phyloP scores from a whole-genome alignment of 2,888 invertebrate genomes.

The Caenorhabditis sp. region DNA sequence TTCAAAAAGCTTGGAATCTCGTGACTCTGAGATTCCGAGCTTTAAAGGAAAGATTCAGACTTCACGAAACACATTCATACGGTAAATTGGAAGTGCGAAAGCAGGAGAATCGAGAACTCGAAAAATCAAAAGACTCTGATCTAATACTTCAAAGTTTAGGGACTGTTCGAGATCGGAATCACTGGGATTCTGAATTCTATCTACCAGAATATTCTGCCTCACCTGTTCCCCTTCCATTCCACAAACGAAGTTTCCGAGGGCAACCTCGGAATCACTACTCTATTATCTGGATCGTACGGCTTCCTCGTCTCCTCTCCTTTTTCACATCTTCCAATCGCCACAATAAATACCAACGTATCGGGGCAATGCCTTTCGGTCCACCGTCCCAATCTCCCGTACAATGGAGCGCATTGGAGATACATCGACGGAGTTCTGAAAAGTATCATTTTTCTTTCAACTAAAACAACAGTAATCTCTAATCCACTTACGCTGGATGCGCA shows the following conservation, averaged over 20 bases:
- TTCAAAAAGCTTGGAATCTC: too few relatives aligned
- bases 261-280: conserved; percentile 69
- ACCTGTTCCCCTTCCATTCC: conserved; percentile 70
- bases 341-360: conserved; percentile 67
- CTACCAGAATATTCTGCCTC: background rate
- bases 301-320: conserved; percentile 41
- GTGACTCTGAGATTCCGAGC: too few relatives aligned
- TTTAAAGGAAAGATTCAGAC: too few relatives aligned
- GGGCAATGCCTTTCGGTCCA: conserved; percentile 72
- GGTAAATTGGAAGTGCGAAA: too few relatives aligned
- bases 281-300: conserved; percentile 67
- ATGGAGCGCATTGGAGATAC: conserved; percentile 72
- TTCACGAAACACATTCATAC: too few relatives aligned
- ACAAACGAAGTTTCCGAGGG: conserved; percentile 66
- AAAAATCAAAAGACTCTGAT: too few relatives aligned
- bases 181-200: background rate
- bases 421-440: conserved; percentile 59
- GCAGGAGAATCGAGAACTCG: too few relatives aligned
- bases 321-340: conserved; percentile 67
- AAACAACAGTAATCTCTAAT: background rate
- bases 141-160: too few relatives aligned
- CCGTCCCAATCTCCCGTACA: conserved; percentile 65
- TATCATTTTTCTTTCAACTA: background rate
- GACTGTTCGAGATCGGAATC: too few relatives aligned
- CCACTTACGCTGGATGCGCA: conserved; percentile 64